A percentile compares a stretch with the other conserved stretches of the same genome.
phyloP scores from a whole-genome alignment of 2,888 invertebrate genomes.

The Pterobdella sp. region DNA sequence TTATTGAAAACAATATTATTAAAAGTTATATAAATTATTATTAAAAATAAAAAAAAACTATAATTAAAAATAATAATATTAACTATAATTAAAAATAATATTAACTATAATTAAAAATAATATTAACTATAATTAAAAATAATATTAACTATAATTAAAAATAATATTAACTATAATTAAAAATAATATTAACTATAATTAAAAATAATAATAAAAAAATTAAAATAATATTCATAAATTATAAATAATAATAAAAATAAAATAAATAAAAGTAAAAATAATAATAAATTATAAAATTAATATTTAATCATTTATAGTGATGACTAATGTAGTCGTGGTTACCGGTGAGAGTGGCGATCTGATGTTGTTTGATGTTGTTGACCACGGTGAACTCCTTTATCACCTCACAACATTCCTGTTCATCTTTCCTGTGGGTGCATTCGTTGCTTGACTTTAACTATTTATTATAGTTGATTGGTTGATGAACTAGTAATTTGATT shows the following conservation, averaged over 20 bases:
- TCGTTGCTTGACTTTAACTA: too few relatives aligned
- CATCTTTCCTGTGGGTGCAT: slow-evolving; percentile 33
- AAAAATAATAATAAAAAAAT: too few relatives aligned
- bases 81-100: too few relatives aligned
- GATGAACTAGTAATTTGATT: too few relatives aligned
- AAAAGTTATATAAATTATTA: too few relatives aligned
- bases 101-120: too few relatives aligned
- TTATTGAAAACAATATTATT: too few relatives aligned
- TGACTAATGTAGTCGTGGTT: background rate
- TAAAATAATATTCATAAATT: background rate
- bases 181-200: too few relatives aligned
- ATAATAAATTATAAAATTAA: background rate
- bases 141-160: too few relatives aligned
- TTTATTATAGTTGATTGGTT: too few relatives aligned
- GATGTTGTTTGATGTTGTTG: slow-evolving; percentile 53
- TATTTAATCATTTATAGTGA: background rate
- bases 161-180: too few relatives aligned
- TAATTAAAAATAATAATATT: slow-evolving; percentile 3
- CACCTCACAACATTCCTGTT: slow-evolving; percentile 47
- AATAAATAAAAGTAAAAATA: background rate
- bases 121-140: too few relatives aligned
- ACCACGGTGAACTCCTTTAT: slow-evolving; percentile 53
- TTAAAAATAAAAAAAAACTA: background rate
- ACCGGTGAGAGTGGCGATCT: slow-evolving; percentile 53
- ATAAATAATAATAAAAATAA: background rate